These are phyloP conservation scores for Diprion similis DNA, from an alignment of 1,140 invertebrate genomes.

Conservation along the genomic window DNA sequence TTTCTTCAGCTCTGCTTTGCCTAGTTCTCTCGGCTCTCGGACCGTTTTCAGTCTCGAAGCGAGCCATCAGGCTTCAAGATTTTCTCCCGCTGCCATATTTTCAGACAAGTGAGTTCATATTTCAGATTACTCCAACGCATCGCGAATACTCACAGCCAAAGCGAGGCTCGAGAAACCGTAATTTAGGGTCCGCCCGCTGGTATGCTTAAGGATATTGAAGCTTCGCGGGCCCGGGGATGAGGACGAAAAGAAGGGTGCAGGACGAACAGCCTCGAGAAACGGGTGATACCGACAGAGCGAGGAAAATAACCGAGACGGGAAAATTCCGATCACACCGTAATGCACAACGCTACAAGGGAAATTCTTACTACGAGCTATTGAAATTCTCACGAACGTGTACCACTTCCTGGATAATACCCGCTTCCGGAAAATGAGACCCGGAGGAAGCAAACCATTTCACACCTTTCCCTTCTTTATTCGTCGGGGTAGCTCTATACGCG, in stretches of 20 bases:
- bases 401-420: too few species aligned
- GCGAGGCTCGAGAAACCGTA: background rate
- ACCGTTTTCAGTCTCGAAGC: background rate
- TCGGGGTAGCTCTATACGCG: too few species aligned
- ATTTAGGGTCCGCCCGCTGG: background rate
- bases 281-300: background rate
- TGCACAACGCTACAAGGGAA: too few species aligned
- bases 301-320: too few species aligned
- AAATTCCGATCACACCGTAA: too few species aligned
- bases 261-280: background rate
- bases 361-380: too few species aligned
- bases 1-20: background rate
- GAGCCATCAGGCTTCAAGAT: background rate
- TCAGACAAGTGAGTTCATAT: conserved; percentile 32
- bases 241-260: too few species aligned
- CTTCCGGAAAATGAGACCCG: too few species aligned
- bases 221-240: background rate
- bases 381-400: too few species aligned
- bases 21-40: background rate
- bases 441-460: too few species aligned
- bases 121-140: conserved; percentile 23
- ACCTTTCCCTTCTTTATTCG: too few species aligned
- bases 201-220: background rate
- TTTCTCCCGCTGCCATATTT: conserved; percentile 27
- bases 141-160: background rate